These are phyloP conservation scores for Parnassius orleans DNA, from an alignment of 2,888 invertebrate species.

Conservation along the genomic window DNA sequence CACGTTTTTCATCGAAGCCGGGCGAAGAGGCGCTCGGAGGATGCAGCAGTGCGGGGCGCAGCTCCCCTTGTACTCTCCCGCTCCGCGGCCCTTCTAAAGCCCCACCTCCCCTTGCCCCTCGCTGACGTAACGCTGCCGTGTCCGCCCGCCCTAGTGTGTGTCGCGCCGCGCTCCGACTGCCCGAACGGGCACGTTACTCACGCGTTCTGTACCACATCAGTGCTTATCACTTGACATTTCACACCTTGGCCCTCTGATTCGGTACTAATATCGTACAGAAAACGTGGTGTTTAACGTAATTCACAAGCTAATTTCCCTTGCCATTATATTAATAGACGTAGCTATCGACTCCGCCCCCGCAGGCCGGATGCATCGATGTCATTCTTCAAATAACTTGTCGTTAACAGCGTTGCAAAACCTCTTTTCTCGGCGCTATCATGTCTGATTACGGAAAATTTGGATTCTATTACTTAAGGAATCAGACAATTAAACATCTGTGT, in stretches of 20 bases:
- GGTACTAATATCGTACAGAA: conserved; percentile 60
- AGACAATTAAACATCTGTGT: conserved; percentile 5
- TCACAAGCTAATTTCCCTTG: conserved; percentile 46
- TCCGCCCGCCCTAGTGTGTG: conserved; percentile 77
- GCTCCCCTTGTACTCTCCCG: conserved; percentile 36
- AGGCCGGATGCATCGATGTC: conserved; percentile 68
- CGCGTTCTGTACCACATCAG: conserved; percentile 65
- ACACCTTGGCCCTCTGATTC: conserved; percentile 60
- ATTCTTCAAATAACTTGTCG: conserved; percentile 63
- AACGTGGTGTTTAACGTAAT: conserved; percentile 66
- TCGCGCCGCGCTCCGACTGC: conserved; percentile 74
- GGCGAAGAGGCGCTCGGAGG: conserved; percentile 68
- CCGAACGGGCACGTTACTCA: conserved; percentile 47
- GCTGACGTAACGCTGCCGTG: conserved; percentile 79
- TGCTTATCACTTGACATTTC: conserved; percentile 76
- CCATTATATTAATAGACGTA: conserved; percentile 37
- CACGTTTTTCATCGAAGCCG: conserved; percentile 67
- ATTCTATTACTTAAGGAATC: conserved; percentile 2
- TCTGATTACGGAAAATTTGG: conserved; percentile 29
- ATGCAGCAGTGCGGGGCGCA: conserved; percentile 74
- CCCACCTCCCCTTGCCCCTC: conserved; percentile 56
- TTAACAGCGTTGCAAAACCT: conserved; percentile 61
- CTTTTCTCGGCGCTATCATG: conserved; percentile 42
- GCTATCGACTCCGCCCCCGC: conserved; percentile 60
- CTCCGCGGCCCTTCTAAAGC: conserved; percentile 41